Base-by-base conservation (phyloP, 2,888 invertebrate genomes). In the Mellilla xanthometata region DNA sequence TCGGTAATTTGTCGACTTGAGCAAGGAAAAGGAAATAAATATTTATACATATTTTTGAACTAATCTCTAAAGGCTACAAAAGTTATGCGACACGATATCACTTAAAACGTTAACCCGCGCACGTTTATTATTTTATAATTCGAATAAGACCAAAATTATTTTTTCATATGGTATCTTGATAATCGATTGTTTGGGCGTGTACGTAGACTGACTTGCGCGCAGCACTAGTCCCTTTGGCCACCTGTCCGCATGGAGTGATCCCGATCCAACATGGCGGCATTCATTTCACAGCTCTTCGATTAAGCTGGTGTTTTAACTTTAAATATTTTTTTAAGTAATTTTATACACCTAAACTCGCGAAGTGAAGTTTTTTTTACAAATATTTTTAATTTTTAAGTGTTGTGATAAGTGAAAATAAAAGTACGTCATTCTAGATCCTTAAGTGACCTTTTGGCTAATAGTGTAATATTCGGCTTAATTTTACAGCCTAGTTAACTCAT, bases 211-310 rank as follows among this genome's bases (percentile, higher is more conserved):
- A 81, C 79, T 67, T 83, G 84, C 83, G 85, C 82, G 82, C 85
- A 83, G 68, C 85, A 81, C 84, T 85, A 84, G 67, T 61, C 49
- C 57, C 63, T 56, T 58, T 61, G 63, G 59, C 61, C 15, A 6
- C 15, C 81, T 24, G 43, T 41, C 50, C 54, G 81, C 81, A 83
- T 82, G 82, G 80, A 69, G 77, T 72, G 65, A 79, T 81, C 65
- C 85, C 86, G 87, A 80, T 83, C 66, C 86, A 86, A 88, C 62
- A 88, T 88, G 87, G 87, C 87, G 81, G 78, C 72, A 78, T 79
- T 77, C 74, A 80, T 76, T 81, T 81, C 77, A 79, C 77, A 83
- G 77, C 80, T 70, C 73, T 64, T 72, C 79, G 76, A 76, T 68
- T 78, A 85, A 79, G 76, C 78, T 76, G 72, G 10, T 69, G 70